phyloP scores from a whole-genome alignment of 2,888 invertebrate genomes.

The Pyrrhosoma nymphula region DNA sequence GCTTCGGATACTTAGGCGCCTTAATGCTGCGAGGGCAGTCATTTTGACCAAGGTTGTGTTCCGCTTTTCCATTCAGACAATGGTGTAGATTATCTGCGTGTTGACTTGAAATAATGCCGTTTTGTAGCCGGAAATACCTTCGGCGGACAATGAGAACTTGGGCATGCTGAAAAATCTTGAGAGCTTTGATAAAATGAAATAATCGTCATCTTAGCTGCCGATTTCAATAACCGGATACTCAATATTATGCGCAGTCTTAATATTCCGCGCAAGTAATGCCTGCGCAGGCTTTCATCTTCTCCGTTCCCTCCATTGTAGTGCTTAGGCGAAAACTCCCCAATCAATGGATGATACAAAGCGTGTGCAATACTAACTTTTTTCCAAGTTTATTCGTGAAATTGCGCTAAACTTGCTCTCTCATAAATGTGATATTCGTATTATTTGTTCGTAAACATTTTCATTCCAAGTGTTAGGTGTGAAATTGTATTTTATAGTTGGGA shows the following conservation, averaged over 20 bases:
- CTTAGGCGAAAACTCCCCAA: neutral
- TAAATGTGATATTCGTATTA: neutral
- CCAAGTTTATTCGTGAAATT: neutral
- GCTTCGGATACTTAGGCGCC: neutral
- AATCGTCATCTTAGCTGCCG: neutral
- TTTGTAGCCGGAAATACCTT: neutral
- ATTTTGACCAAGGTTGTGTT: neutral
- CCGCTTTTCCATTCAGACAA: neutral
- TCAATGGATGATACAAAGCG: neutral
- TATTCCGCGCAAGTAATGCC: neutral
- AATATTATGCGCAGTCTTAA: neutral
- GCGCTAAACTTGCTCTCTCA: neutral
- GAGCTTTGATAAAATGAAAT: neutral
- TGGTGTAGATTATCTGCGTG: neutral
- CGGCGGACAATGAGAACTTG: neutral
- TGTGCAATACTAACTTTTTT: neutral
- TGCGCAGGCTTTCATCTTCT: neutral
- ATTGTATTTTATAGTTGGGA: neutral
- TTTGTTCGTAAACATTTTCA: neutral
- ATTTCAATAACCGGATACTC: neutral
- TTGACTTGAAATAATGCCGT: neutral
- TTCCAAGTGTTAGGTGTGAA: conserved; percentile 28
- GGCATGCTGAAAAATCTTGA: neutral
- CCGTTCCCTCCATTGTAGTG: neutral
- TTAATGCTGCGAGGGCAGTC: neutral